Percentiles rank a stretch among this genome's conserved stretches.
phyloP scores from a whole-genome alignment of 2,797 vertebrate species.

The Enteromius fasciolatus region DNA sequence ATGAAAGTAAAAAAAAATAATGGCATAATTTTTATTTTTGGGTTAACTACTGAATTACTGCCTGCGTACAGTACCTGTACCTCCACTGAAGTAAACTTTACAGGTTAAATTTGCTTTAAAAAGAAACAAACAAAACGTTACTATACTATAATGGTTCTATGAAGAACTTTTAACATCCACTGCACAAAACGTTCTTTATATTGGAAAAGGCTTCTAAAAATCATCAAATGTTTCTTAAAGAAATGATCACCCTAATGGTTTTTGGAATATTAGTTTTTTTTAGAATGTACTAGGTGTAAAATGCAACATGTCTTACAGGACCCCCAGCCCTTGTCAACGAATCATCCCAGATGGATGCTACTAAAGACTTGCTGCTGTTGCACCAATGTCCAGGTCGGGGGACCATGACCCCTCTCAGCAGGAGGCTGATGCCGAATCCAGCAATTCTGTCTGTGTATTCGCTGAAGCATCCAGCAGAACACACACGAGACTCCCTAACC shows the following conservation, averaged over 20 bases:
- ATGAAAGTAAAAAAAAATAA: background rate
- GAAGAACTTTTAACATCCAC: background rate
- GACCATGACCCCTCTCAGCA: constrained; percentile 47
- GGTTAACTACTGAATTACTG: background rate
- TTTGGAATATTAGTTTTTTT: background rate
- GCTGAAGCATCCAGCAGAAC: constrained; percentile 57
- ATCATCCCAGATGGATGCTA: background rate
- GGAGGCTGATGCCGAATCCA: constrained; percentile 65
- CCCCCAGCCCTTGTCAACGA: background rate
- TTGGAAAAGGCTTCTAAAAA: background rate
- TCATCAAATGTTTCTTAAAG: background rate
- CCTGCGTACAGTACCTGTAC: background rate
- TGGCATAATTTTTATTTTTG: background rate
- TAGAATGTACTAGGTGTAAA: background rate
- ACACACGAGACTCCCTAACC: constrained; percentile 14
- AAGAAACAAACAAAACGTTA: background rate
- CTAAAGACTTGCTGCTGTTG: background rate
- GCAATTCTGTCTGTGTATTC: constrained; percentile 60
- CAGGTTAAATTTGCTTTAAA: background rate
- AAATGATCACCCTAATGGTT: background rate
- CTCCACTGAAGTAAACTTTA: background rate
- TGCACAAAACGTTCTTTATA: background rate
- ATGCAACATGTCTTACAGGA: background rate
- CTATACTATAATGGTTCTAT: background rate
- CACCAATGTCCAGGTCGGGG: constrained; percentile 38